Conservation (phyloP, 2,888 invertebrate species). For the Lochmaea crataegi region DNA sequence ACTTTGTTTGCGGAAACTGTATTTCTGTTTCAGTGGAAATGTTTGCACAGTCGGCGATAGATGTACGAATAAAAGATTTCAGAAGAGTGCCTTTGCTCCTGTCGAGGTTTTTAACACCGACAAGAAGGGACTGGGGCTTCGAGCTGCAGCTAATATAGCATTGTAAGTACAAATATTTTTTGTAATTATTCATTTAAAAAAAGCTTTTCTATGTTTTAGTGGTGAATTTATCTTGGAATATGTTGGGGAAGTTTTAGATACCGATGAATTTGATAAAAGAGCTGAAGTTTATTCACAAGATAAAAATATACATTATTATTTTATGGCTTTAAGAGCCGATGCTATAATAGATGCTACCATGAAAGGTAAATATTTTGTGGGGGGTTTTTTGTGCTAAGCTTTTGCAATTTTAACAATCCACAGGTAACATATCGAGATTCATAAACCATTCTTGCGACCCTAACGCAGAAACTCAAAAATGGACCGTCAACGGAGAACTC, state of each 20-base stretch:
- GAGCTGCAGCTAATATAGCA: conserved; percentile 78
- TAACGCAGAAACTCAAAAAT: conserved; percentile 98
- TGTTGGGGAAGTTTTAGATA: conserved; percentile 96
- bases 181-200: background rate
- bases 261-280: conserved; percentile 88
- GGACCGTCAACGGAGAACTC: conserved; percentile 93
- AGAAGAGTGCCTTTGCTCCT: conserved; percentile 85
- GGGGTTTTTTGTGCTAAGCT: no score
- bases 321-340: conserved; percentile 95
- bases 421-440: conserved; percentile 92
- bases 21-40: conserved; percentile 74
- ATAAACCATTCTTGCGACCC: conserved; percentile 99
- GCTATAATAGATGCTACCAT: conserved; percentile 96
- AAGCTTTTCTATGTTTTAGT: conserved; percentile 65
- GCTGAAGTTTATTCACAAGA: conserved; percentile 90
- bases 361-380: conserved; percentile 77
- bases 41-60: conserved; percentile 89
- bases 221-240: conserved; percentile 98
- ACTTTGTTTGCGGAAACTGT: background rate
- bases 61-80: conserved; percentile 96
- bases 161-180: conserved; percentile 70
- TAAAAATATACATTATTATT: conserved; percentile 94
- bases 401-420: background rate
- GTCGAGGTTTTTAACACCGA: conserved; percentile 91
- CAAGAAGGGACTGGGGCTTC: conserved; percentile 95